Percentiles rank a stretch among this genome's conserved stretches.
Evolutionary conservation across 2,113 vertebrate species (phyloP).

Genomic region (Aramus guarauna): DNA sequence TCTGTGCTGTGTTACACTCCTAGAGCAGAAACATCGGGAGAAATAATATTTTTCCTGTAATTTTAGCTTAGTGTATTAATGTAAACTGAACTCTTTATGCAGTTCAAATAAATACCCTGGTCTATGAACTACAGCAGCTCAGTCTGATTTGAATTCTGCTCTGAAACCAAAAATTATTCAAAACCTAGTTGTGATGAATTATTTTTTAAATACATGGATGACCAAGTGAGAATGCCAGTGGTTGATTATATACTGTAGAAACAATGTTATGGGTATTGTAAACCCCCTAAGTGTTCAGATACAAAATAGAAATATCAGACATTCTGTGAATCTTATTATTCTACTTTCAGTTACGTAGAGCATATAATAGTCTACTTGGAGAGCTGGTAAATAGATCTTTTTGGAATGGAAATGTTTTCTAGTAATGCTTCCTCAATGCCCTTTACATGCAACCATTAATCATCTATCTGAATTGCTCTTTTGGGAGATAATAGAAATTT

Average conservation of each 20-base stretch:
- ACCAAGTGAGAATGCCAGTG: background rate
- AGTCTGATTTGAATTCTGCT: background rate
- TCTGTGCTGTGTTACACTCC: background rate
- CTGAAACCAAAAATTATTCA: constrained; percentile 1
- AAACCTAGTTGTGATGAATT: background rate
- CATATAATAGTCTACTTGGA: background rate
- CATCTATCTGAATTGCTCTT: background rate
- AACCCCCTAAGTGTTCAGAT: background rate
- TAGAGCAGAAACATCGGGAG: background rate
- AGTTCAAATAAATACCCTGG: background rate
- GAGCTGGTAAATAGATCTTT: background rate
- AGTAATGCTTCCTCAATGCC: constrained; percentile 5
- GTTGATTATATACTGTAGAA: constrained; percentile 5
- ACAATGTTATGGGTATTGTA: background rate
- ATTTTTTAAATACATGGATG: constrained; percentile 8
- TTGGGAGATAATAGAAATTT: background rate
- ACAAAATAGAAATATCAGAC: constrained; percentile 5
- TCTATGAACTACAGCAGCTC: background rate
- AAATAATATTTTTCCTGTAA: background rate
- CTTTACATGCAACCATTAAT: constrained; percentile 9
- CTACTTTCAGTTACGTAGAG: constrained; percentile 32
- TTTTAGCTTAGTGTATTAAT: background rate
- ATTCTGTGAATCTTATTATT: background rate
- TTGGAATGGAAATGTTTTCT: constrained; percentile 21
- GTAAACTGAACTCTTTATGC: background rate